Conservation (phyloP, 2,797 vertebrate genomes). For the Gymnoscopelus microlampas region DNA sequence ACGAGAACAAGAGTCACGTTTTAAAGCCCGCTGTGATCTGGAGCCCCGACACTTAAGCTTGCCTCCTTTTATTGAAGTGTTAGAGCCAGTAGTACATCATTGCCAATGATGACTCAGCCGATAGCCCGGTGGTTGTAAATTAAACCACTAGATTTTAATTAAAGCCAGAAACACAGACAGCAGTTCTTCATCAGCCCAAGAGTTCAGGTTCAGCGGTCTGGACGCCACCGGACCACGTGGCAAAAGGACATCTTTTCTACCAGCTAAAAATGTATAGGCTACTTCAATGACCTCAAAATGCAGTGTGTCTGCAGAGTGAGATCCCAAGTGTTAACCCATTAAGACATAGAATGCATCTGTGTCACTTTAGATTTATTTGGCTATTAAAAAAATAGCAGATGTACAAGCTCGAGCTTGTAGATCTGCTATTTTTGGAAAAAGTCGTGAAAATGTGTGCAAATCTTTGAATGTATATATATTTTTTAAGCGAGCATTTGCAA, state of each 20-base stretch:
- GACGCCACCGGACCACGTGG: conserved; percentile 16
- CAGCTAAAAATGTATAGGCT: neutral
- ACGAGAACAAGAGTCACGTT: conserved; percentile 15
- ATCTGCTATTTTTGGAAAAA: too few species aligned
- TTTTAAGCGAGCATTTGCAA: too few species aligned
- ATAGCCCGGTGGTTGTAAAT: conserved; percentile 22
- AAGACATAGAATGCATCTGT: too few species aligned
- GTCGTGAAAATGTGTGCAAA: too few species aligned
- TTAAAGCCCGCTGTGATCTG: conserved; percentile 32
- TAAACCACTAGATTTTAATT: conserved; percentile 51
- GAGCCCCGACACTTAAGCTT: conserved; percentile 4
- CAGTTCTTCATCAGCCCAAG: conserved; percentile 18
- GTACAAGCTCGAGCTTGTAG: too few species aligned
- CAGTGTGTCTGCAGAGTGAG: too few species aligned
- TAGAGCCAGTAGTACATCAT: conserved; percentile 6
- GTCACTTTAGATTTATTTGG: too few species aligned
- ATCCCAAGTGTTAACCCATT: too few species aligned
- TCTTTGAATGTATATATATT: too few species aligned
- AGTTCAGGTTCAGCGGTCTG: conserved; percentile 28
- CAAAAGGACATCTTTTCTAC: conserved; percentile 18
- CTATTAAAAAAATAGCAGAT: too few species aligned
- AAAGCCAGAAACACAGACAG: conserved; percentile 29
- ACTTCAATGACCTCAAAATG: too few species aligned
- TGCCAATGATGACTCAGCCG: conserved; percentile 47
- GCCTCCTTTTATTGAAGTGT: conserved; percentile 25